These are phyloP conservation scores for Phenacoccus solenopsis DNA, from an alignment of 1,140 invertebrate species.

Conservation along the genomic window DNA sequence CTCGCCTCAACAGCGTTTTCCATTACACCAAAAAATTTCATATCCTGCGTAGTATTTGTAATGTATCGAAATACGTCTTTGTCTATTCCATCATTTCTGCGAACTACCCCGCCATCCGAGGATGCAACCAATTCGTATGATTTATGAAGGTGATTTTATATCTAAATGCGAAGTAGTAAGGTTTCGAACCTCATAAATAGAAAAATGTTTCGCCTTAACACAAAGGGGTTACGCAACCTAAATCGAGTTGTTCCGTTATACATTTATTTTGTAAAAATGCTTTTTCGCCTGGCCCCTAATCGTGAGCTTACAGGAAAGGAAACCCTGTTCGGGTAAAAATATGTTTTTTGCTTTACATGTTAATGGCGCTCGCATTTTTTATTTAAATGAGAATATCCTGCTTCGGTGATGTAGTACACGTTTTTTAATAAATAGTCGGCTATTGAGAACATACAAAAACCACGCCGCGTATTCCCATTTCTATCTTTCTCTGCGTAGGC, in stretches of 20 bases:
- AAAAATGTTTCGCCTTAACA: conserved; percentile 2
- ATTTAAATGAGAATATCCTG: conserved; percentile 3
- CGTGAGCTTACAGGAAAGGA: neutral
- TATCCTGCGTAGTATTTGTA: neutral
- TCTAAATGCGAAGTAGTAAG: conserved; percentile 1
- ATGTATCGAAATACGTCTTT: neutral
- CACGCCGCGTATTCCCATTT: too few species aligned
- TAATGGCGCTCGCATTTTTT: neutral
- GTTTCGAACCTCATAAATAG: conserved; percentile 1
- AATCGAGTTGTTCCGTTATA: conserved; percentile 1
- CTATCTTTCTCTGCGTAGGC: too few species aligned
- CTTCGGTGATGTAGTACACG: conserved; percentile 1
- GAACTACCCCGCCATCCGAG: neutral
- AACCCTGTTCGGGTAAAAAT: neutral
- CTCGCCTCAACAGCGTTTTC: neutral
- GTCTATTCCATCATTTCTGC: neutral
- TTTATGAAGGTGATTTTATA: conserved; percentile 3
- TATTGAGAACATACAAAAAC: neutral
- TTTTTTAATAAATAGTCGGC: neutral
- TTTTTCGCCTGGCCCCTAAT: neutral
- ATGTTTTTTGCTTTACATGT: conserved; percentile 3
- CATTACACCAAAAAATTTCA: neutral
- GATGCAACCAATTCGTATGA: neutral
- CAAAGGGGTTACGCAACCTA: neutral
- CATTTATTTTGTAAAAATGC: neutral